A percentile compares a stretch with the other conserved stretches of the same genome.
Evolutionary conservation across 53 echinoderm and acorn worm genomes (phyloP).

Genomic region (Astropecten irregularis): DNA sequence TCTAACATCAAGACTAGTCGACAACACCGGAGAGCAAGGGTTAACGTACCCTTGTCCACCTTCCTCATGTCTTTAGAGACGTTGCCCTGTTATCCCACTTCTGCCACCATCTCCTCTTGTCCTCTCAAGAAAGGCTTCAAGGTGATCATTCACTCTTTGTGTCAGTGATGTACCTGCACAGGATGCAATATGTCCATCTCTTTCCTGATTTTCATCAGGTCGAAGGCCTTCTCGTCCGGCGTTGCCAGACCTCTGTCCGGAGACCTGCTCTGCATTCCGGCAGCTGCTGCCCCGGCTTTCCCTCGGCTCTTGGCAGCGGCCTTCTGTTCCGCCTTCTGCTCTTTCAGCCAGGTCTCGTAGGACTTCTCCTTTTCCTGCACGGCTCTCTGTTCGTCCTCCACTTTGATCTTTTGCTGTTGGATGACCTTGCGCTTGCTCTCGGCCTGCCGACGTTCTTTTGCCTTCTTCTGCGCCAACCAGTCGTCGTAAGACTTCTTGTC

Average conservation of each 20-base stretch:
- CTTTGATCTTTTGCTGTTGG: slow-evolving; percentile 71
- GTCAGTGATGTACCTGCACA: slow-evolving; percentile 59
- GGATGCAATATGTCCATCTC: slow-evolving; percentile 98
- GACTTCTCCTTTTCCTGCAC: slow-evolving; percentile 74
- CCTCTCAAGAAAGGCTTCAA: no score
- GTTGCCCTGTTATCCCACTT: no score
- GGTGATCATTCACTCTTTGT: no score
- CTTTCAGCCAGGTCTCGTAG: slow-evolving; percentile 84
- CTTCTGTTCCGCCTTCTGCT: slow-evolving; percentile 69
- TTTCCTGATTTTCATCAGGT: slow-evolving; percentile 91
- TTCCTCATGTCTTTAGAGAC: no score
- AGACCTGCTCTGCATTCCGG: slow-evolving; percentile 56
- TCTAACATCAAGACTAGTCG: no score
- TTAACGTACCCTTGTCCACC: no score
- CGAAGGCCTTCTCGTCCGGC: slow-evolving; percentile 85
- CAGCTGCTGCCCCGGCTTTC: slow-evolving; percentile 22
- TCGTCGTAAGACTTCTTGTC: slow-evolving; percentile 84
- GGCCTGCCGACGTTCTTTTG: slow-evolving; percentile 69
- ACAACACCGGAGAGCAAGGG: no score
- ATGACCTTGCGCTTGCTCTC: slow-evolving; percentile 75
- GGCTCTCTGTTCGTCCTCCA: slow-evolving; percentile 85
- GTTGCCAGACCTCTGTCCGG: slow-evolving; percentile 63
- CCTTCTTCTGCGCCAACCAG: slow-evolving; percentile 88
- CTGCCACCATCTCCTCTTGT: no score
- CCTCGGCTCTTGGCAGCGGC: slow-evolving; percentile 22